Evolutionary conservation across 53 echinoderm and acorn worm genomes (phyloP).

Genomic region (Crossaster papposus): DNA sequence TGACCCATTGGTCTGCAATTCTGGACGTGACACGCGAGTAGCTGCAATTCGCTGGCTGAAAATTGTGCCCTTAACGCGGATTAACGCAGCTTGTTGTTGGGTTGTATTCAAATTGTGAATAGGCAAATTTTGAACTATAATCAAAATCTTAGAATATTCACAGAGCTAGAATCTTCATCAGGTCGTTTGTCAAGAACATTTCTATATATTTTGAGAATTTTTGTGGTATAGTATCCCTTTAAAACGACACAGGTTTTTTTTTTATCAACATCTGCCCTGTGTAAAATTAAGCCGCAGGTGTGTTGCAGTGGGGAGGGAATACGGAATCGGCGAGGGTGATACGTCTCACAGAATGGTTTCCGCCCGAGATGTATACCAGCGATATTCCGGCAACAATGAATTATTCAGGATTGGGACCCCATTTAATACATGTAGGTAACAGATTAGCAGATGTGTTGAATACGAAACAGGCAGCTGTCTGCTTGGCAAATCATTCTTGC

Average conservation of each 20-base stretch:
- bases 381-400: slow-evolving; percentile 37
- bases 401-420: not conserved
- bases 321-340: not conserved
- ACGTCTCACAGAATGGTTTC: not conserved
- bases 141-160: too few species aligned
- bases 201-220: too few species aligned
- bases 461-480: not conserved
- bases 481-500: not conserved
- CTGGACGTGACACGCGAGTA: too few species aligned
- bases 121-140: too few species aligned
- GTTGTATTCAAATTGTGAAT: too few species aligned
- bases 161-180: too few species aligned
- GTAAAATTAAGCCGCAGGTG: not conserved
- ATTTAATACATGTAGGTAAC: not conserved
- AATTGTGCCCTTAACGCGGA: too few species aligned
- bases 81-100: too few species aligned
- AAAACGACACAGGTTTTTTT: not conserved
- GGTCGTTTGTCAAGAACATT: too few species aligned
- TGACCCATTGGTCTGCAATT: too few species aligned
- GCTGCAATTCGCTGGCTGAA: too few species aligned
- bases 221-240: not conserved
- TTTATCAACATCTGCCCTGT: not conserved
- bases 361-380: not conserved
- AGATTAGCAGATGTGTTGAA: not conserved
- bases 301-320: not conserved